Evolutionary conservation across 2,797 vertebrate species (phyloP).

Genomic region (Phaenicophaeus curvirostris): DNA sequence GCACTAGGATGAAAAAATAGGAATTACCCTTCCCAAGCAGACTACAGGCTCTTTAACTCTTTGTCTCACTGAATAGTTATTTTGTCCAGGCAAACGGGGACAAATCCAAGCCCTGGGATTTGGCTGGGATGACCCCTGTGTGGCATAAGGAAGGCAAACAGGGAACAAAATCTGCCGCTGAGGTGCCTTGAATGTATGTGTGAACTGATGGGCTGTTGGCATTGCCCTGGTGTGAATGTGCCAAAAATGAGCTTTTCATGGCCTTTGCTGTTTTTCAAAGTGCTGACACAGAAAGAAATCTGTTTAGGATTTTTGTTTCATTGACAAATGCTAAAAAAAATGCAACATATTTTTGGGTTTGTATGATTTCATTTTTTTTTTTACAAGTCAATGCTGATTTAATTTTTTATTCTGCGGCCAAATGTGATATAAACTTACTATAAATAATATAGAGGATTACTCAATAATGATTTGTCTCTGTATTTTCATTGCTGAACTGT

Average conservation of each 20-base stretch:
- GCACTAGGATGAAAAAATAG: neutral
- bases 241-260: neutral
- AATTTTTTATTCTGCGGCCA: neutral
- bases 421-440: neutral
- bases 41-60: neutral
- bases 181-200: neutral
- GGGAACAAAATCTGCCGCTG: neutral
- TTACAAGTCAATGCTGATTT: neutral
- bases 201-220: neutral
- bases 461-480: neutral
- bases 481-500: neutral
- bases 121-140: accelerated
- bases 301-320: neutral
- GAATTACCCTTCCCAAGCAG: neutral
- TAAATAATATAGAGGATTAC: neutral
- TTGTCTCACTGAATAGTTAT: neutral
- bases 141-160: neutral
- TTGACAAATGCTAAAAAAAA: neutral
- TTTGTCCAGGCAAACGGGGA: neutral
- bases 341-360: neutral
- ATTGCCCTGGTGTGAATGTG: neutral
- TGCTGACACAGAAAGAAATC: neutral
- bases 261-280: neutral
- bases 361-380: neutral
- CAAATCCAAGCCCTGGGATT: neutral